A percentile compares a stretch with the other conserved stretches of the same genome.
Evolutionary conservation across 2,888 invertebrate species (phyloP).

Genomic region (Lapara coniferarum): DNA sequence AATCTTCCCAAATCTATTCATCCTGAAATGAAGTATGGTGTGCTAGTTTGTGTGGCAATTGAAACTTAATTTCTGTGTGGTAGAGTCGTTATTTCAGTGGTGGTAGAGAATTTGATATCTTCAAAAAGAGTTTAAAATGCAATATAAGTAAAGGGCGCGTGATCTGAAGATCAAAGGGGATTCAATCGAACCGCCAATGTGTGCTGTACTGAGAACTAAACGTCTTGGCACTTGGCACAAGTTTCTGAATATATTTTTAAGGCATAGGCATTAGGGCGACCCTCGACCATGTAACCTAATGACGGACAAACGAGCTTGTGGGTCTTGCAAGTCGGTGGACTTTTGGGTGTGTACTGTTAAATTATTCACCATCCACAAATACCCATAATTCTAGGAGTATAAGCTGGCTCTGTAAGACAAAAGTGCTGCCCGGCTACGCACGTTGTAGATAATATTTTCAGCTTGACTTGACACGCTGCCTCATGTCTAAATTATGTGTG

Average conservation of each 20-base stretch:
- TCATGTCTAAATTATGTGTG: too few relatives aligned
- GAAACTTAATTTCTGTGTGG: slow-evolving; percentile 13
- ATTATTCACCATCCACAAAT: too few relatives aligned
- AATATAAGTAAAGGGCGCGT: slow-evolving; percentile 79
- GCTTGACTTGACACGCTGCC: too few relatives aligned
- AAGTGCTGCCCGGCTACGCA: too few relatives aligned
- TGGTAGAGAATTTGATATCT: slow-evolving; percentile 40
- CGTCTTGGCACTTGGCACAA: slow-evolving; percentile 63
- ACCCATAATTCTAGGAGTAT: too few relatives aligned
- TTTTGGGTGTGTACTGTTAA: too few relatives aligned
- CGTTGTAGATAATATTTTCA: too few relatives aligned
- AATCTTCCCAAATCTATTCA: slow-evolving; percentile 30
- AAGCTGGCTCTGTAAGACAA: too few relatives aligned
- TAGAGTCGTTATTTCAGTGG: slow-evolving; percentile 36
- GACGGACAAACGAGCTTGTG: too few relatives aligned
- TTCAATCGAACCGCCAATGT: slow-evolving; percentile 70
- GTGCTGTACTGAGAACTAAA: slow-evolving; percentile 50
- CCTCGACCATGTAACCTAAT: too few relatives aligned
- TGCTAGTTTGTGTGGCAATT: slow-evolving; percentile 25
- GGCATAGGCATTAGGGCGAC: too few relatives aligned
- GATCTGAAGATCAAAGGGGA: slow-evolving; percentile 77
- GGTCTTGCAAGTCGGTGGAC: too few relatives aligned
- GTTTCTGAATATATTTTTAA: slow-evolving; percentile 26
- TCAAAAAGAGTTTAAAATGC: slow-evolving; percentile 58
- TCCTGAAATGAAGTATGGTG: slow-evolving; percentile 35